phyloP scores from a whole-genome alignment of 2,888 invertebrate genomes.

The Sarcophaga rosellei region DNA sequence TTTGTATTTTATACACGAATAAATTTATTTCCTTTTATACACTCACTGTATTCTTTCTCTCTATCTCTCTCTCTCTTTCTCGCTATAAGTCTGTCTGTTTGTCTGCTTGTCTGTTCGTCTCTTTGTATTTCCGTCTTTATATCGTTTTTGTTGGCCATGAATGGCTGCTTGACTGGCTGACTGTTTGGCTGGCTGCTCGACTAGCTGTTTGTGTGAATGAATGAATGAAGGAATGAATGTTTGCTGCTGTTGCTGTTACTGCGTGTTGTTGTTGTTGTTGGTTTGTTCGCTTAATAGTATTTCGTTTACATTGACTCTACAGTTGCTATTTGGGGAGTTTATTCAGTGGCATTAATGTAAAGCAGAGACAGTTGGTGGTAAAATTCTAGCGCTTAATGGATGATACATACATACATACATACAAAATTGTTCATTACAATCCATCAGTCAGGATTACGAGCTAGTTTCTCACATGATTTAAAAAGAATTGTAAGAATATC shows the following conservation, averaged over 20 bases:
- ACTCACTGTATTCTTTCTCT: slow-evolving; percentile 21
- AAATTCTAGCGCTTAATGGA: background rate
- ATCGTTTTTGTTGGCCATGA: slow-evolving; percentile 65
- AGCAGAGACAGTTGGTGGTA: background rate
- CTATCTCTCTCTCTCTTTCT: background rate
- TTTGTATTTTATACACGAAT: slow-evolving; percentile 75
- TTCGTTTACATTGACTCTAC: slow-evolving; percentile 50
- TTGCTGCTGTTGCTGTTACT: background rate
- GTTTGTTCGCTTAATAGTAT: slow-evolving; percentile 50
- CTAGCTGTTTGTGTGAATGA: slow-evolving; percentile 25
- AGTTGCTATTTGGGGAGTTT: slow-evolving; percentile 63
- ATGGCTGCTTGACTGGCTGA: slow-evolving; percentile 17
- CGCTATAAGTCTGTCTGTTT: slow-evolving; percentile 5
- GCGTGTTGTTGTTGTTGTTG: background rate
- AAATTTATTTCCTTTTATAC: slow-evolving; percentile 68
- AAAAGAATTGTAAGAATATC: too few species aligned
- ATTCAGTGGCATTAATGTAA: slow-evolving; percentile 62
- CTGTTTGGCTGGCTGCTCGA: slow-evolving; percentile 13
- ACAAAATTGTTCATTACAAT: too few species aligned
- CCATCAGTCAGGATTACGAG: too few species aligned
- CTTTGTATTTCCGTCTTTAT: slow-evolving; percentile 59
- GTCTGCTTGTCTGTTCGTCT: slow-evolving; percentile 17
- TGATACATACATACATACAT: background rate
- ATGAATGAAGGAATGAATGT: slow-evolving; percentile 12
- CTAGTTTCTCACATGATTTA: too few species aligned